Evolutionary conservation across 2,113 vertebrate species (phyloP).

Genomic region (Strigops habroptila): DNA sequence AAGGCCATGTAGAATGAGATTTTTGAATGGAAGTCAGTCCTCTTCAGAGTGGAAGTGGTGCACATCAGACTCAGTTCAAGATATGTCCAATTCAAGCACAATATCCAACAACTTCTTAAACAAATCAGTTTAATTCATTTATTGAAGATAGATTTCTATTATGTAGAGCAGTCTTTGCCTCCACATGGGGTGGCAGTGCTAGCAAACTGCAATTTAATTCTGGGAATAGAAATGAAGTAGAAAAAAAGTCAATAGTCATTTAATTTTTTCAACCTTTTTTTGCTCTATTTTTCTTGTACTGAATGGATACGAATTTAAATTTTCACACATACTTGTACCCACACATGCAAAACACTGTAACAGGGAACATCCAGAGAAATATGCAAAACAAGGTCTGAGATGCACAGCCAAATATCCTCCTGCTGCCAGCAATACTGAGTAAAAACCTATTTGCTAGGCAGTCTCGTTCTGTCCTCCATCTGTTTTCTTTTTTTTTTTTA

Average conservation of each 20-base stretch:
- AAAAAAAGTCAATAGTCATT: not conserved
- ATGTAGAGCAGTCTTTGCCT: not conserved
- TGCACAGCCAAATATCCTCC: not conserved
- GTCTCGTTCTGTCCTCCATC: not conserved
- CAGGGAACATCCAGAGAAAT: not conserved
- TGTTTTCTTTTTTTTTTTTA: not conserved
- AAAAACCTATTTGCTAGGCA: not conserved
- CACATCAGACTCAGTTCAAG: not conserved
- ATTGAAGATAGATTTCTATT: not conserved
- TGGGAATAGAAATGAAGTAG: not conserved
- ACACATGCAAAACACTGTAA: not conserved
- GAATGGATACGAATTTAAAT: not conserved
- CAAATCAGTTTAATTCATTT: not conserved
- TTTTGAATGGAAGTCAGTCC: not conserved
- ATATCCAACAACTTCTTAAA: not conserved
- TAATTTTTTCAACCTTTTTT: not conserved
- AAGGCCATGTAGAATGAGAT: not conserved
- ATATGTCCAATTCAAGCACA: not conserved
- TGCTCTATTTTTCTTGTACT: not conserved
- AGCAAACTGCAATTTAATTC: not conserved
- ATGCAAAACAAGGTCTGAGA: not conserved
- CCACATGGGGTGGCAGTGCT: not conserved
- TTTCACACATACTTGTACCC: not conserved
- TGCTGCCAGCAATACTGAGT: not conserved
- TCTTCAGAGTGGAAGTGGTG: not conserved